Conservation (phyloP, 2,113 vertebrate genomes). For the Stigmatopora argus region DNA sequence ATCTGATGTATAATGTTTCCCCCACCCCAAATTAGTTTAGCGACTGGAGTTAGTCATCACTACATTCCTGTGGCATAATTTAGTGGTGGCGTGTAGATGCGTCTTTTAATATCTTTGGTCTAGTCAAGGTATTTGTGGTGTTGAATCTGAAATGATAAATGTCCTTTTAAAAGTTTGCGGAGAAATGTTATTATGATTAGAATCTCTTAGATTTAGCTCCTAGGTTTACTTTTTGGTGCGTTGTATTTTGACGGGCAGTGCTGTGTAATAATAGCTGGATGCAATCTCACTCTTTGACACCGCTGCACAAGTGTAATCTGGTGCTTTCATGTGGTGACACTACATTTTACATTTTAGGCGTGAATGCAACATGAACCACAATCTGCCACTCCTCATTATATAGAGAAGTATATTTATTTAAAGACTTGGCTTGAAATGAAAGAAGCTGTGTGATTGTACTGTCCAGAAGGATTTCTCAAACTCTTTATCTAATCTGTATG, state of each 20-base stretch:
- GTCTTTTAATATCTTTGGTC: conserved; percentile 13
- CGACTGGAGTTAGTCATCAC: conserved; percentile 30
- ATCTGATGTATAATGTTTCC: conserved; percentile 16
- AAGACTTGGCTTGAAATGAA: conserved; percentile 44
- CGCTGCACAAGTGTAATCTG: conserved; percentile 44
- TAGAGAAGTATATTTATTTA: conserved; percentile 65
- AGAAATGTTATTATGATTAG: neutral
- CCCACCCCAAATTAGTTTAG: conserved; percentile 11
- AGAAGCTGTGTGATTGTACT: conserved; percentile 53
- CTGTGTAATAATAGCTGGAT: conserved; percentile 21
- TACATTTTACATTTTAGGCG: conserved; percentile 48
- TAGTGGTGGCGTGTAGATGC: conserved; percentile 21
- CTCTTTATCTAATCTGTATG: conserved; percentile 52
- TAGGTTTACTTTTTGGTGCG: neutral
- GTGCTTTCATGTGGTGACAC: conserved; percentile 57
- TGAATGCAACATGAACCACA: conserved; percentile 64
- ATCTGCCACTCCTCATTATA: conserved; percentile 46
- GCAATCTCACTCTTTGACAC: conserved; percentile 25
- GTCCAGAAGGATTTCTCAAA: conserved; percentile 56
- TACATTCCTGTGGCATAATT: conserved; percentile 43
- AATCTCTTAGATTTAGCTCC: neutral
- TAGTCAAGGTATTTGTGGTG: conserved; percentile 10
- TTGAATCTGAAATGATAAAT: conserved; percentile 21
- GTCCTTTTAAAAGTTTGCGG: conserved; percentile 13
- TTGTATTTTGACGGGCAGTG: neutral